These are phyloP conservation scores for Percopsis transmontana DNA, from an alignment of 2,113 vertebrate genomes.

Conservation along the genomic window DNA sequence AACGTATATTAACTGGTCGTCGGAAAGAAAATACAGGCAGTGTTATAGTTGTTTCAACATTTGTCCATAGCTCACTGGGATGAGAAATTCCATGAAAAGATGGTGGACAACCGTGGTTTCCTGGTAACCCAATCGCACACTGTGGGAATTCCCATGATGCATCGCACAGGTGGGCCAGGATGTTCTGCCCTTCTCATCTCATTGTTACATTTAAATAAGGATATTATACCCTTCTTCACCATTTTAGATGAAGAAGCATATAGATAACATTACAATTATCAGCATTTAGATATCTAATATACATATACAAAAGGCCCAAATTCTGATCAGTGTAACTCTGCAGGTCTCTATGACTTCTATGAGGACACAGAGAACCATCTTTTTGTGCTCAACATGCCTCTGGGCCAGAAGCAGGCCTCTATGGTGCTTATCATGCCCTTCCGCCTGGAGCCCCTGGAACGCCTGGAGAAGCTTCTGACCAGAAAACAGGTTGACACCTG, in stretches of 20 bases:
- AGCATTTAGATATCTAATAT: background rate
- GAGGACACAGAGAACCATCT: slow-evolving; percentile 86
- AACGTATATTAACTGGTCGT: background rate
- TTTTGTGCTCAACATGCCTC: slow-evolving; percentile 88
- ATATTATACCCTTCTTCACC: background rate
- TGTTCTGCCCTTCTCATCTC: background rate
- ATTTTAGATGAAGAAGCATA: background rate
- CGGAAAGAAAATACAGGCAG: background rate
- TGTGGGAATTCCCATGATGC: slow-evolving; percentile 91
- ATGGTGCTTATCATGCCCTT: slow-evolving; percentile 95
- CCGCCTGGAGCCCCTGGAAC: slow-evolving; percentile 88
- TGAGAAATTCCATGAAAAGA: slow-evolving; percentile 92
- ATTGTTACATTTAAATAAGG: background rate
- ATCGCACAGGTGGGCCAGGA: slow-evolving; percentile 86
- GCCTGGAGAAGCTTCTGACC: slow-evolving; percentile 92
- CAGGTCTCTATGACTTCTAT: slow-evolving; percentile 90
- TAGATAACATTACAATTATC: background rate
- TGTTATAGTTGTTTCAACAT: background rate
- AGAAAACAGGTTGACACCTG: slow-evolving; percentile 89
- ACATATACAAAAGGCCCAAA: background rate
- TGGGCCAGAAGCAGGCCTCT: slow-evolving; percentile 93
- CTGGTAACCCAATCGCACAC: slow-evolving; percentile 91
- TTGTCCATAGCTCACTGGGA: slow-evolving; percentile 89
- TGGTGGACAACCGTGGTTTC: slow-evolving; percentile 95
- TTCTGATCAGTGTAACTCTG: background rate